These are phyloP conservation scores for Amphiprion clarkii DNA, from an alignment of 2,797 vertebrate species.

Conservation along the genomic window DNA sequence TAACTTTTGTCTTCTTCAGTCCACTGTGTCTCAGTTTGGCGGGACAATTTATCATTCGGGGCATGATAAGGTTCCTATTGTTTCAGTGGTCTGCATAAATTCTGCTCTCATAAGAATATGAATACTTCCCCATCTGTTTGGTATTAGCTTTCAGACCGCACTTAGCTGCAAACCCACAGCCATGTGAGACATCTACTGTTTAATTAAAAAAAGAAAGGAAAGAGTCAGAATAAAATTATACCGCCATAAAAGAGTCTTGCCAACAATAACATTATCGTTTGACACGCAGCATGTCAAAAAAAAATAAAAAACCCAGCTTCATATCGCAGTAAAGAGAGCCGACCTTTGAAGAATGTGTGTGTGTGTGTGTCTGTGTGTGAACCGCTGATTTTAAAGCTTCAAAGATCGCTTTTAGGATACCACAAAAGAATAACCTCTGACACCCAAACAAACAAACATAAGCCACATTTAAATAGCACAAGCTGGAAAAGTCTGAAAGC, in stretches of 20 bases:
- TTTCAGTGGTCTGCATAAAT: constrained; percentile 66
- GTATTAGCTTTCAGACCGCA: constrained; percentile 81
- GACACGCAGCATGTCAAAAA: constrained; percentile 79
- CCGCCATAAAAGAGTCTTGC: constrained; percentile 78
- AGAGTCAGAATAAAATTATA: constrained; percentile 78
- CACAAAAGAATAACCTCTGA: constrained; percentile 87
- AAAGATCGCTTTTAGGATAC: constrained; percentile 84
- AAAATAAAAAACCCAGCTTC: constrained; percentile 67
- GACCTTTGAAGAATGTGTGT: constrained; percentile 81
- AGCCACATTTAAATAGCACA: constrained; percentile 85
- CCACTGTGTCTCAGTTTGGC: constrained; percentile 40
- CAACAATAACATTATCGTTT: constrained; percentile 87
- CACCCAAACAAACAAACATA: constrained; percentile 87
- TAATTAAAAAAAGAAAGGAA: constrained; percentile 78
- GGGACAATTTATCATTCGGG: constrained; percentile 60
- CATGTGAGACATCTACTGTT: constrained; percentile 79
- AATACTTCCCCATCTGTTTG: constrained; percentile 82
- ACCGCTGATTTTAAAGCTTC: constrained; percentile 84
- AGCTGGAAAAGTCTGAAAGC: constrained; percentile 81
- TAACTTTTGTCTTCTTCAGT: constrained; percentile 34
- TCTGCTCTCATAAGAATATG: constrained; percentile 71
- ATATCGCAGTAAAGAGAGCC: constrained; percentile 80
- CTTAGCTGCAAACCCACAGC: constrained; percentile 80
- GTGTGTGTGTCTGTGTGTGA: constrained; percentile 61
- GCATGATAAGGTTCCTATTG: constrained; percentile 63